Percentiles rank a stretch among this genome's conserved stretches.
These are phyloP conservation scores for Galaxias olidus DNA, from an alignment of 2,797 vertebrate species.

Conservation along the genomic window DNA sequence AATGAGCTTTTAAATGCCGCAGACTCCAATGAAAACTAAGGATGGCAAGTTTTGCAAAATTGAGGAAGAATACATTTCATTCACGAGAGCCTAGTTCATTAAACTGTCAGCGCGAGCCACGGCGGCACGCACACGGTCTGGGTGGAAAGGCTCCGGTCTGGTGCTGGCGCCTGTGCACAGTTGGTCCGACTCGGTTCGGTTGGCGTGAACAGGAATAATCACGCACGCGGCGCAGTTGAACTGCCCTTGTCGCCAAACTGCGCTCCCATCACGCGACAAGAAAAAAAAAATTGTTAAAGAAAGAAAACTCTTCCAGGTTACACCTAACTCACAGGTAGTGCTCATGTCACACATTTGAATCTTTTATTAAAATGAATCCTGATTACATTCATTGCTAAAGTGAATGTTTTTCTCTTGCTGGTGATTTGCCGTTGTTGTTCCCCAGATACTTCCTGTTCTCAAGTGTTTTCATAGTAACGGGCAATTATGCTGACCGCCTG, in stretches of 20 bases:
- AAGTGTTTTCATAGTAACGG: conserved; percentile 62
- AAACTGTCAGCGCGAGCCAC: conserved; percentile 31
- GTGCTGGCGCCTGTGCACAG: conserved; percentile 63
- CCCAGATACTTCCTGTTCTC: conserved; percentile 56
- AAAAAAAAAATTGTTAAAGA: background rate
- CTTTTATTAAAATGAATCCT: too few species aligned
- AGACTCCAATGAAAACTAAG: too few species aligned
- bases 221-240: background rate
- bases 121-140: conserved; percentile 1
- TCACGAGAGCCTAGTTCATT: conserved; percentile 53
- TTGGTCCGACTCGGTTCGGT: conserved; percentile 41
- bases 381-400: background rate
- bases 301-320: too few species aligned
- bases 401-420: background rate
- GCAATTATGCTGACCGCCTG: conserved; percentile 48
- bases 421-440: conserved; percentile 17
- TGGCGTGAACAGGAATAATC: conserved; percentile 10
- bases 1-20: too few species aligned
- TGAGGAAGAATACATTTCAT: conserved; percentile 67
- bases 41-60: conserved; percentile 62
- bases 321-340: too few species aligned
- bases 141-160: conserved; percentile 23
- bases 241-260: background rate
- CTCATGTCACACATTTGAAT: too few species aligned
- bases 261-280: conserved; percentile 9